A percentile compares a stretch with the other conserved stretches of the same genome.
Conservation (phyloP, 2,888 invertebrate genomes). For the Diaperis boleti region DNA sequence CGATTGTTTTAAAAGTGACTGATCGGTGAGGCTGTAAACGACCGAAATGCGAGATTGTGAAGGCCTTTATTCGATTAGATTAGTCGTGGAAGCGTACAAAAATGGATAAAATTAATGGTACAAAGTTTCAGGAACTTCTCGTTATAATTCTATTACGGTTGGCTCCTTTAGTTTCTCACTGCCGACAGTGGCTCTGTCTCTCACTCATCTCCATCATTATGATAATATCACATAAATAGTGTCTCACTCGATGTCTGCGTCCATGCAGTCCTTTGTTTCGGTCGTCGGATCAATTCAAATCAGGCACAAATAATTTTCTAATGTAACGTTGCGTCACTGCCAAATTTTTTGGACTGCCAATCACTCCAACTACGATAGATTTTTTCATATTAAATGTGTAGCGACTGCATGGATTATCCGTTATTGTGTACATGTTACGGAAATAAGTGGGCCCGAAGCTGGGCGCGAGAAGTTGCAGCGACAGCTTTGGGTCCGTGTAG, state of each 20-base stretch:
- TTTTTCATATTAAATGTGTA: constrained; percentile 52
- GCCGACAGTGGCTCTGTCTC: constrained; percentile 65
- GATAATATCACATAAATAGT: constrained; percentile 50
- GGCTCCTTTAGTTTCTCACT: constrained; percentile 61
- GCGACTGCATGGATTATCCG: constrained; percentile 56
- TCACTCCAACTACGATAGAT: constrained; percentile 52
- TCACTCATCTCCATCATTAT: constrained; percentile 49
- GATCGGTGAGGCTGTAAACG: constrained; percentile 28
- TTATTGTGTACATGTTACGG: constrained; percentile 51
- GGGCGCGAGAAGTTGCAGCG: background rate
- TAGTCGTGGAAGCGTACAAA: constrained; percentile 36
- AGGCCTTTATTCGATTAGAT: constrained; percentile 26
- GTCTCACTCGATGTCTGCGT: constrained; percentile 55
- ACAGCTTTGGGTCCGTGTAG: background rate
- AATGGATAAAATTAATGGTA: constrained; percentile 64
- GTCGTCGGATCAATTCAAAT: constrained; percentile 40
- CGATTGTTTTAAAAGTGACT: constrained; percentile 13
- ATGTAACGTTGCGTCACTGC: constrained; percentile 58
- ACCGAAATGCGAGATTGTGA: background rate
- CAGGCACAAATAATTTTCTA: constrained; percentile 50
- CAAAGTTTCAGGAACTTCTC: constrained; percentile 63
- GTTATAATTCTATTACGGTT: constrained; percentile 54
- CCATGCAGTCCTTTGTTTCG: constrained; percentile 53
- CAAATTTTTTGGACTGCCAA: constrained; percentile 65
- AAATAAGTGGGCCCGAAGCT: background rate